Conservation (phyloP, 2,888 invertebrate genomes). For the Diaperis boleti region DNA sequence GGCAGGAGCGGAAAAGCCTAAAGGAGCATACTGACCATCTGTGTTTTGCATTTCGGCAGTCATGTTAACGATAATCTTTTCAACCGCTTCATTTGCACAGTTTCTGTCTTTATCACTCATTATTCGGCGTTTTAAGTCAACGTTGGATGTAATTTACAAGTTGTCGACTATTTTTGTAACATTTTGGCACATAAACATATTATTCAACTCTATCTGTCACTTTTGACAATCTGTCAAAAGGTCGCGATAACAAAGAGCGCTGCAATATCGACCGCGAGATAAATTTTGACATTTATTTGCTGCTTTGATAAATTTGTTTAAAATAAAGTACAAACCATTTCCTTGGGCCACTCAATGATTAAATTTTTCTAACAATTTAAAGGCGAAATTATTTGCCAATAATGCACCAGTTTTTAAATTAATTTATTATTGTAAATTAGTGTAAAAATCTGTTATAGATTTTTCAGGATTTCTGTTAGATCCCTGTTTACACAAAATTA, state of each 20-base stretch:
- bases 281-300: too few species aligned
- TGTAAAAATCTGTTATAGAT: too few species aligned
- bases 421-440: too few species aligned
- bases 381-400: too few species aligned
- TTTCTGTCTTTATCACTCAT: conserved; percentile 61
- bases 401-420: too few species aligned
- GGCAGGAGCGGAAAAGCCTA: conserved; percentile 65
- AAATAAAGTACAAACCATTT: too few species aligned
- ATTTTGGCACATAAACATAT: conserved; percentile 55
- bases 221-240: conserved; percentile 42
- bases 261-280: conserved; percentile 1
- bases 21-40: conserved; percentile 71
- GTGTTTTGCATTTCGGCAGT: conserved; percentile 71
- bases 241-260: conserved; percentile 39
- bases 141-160: neutral
- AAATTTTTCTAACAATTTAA: too few species aligned
- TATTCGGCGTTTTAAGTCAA: conserved; percentile 31
- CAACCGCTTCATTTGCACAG: conserved; percentile 64
- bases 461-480: too few species aligned
- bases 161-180: conserved; percentile 44
- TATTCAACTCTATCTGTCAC: conserved; percentile 45
- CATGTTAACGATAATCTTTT: conserved; percentile 73
- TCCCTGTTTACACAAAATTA: too few species aligned
- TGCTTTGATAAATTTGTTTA: too few species aligned
- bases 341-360: too few species aligned